Conservation (phyloP, 2,113 vertebrate genomes). For the Puma concolor region DNA sequence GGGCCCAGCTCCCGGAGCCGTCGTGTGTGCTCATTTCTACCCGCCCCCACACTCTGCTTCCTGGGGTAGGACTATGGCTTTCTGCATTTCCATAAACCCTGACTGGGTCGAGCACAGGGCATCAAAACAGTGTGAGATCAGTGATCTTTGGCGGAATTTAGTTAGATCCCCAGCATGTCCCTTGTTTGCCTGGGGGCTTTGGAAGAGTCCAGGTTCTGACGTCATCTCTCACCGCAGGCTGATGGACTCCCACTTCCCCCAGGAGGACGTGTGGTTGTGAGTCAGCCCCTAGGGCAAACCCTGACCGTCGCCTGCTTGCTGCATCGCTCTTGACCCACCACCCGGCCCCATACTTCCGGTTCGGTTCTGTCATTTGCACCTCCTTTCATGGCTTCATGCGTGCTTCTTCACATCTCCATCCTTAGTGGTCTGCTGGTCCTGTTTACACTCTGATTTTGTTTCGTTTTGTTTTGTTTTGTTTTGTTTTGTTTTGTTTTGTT, state of each 20-base stretch:
- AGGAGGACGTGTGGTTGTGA: neutral
- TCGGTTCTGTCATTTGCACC: neutral
- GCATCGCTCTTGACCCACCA: neutral
- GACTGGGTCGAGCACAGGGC: neutral
- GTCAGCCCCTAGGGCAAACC: rapidly evolving
- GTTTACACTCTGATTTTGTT: neutral
- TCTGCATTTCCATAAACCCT: neutral
- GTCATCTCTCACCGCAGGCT: rapidly evolving
- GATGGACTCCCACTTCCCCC: neutral
- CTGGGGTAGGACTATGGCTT: neutral
- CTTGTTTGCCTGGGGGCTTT: neutral
- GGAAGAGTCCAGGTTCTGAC: neutral
- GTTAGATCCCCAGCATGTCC: neutral
- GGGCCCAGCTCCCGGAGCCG: neutral
- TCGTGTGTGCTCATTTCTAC: too few species aligned
- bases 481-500: too few species aligned
- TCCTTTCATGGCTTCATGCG: rapidly evolving
- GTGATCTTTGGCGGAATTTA: neutral
- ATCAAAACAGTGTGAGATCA: neutral
- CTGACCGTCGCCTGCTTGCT: too few species aligned
- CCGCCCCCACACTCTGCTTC: neutral
- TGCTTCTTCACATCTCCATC: too few species aligned
- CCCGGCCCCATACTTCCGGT: rapidly evolving
- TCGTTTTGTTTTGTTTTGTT: too few species aligned
- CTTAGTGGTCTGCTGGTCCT: neutral